Conservation (phyloP, 2,113 vertebrate genomes). For the Syngnathoides biaculeatus region DNA sequence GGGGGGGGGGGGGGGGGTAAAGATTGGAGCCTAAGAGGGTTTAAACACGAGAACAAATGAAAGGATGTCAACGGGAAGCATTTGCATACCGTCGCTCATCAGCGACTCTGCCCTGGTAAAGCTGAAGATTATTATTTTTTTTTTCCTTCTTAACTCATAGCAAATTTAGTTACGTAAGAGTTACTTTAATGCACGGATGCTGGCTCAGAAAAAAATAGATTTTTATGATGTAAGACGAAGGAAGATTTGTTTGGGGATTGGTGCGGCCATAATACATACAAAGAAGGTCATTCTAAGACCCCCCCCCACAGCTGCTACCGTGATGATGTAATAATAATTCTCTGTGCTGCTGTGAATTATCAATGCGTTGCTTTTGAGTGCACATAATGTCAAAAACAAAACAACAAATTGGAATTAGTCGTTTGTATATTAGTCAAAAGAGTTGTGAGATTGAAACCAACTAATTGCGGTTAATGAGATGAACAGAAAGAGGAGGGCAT, state of each 20-base stretch:
- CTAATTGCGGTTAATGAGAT: not conserved
- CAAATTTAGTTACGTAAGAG: not conserved
- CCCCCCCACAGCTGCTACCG: not conserved
- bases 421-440: too few relatives aligned
- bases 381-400: not conserved
- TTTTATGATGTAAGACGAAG: not conserved
- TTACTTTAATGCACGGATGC: constrained; percentile 1
- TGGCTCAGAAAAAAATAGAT: not conserved
- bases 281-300: not conserved
- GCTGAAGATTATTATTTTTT: constrained; percentile 1
- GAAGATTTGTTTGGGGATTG: not conserved
- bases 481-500: not conserved
- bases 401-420: not conserved
- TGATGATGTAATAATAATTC: not conserved
- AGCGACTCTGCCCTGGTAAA: constrained; percentile 1
- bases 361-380: not conserved
- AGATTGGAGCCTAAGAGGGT: constrained; percentile 17
- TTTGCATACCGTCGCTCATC: constrained; percentile 7
- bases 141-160: not conserved
- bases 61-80: not conserved
- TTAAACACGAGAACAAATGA: constrained; percentile 11
- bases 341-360: not conserved
- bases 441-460: not conserved
- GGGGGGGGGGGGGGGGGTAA: too few relatives aligned
- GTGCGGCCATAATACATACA: not conserved